Evolutionary conservation across 2,113 vertebrate genomes (phyloP).

Genomic region (Dermatemys mawii): DNA sequence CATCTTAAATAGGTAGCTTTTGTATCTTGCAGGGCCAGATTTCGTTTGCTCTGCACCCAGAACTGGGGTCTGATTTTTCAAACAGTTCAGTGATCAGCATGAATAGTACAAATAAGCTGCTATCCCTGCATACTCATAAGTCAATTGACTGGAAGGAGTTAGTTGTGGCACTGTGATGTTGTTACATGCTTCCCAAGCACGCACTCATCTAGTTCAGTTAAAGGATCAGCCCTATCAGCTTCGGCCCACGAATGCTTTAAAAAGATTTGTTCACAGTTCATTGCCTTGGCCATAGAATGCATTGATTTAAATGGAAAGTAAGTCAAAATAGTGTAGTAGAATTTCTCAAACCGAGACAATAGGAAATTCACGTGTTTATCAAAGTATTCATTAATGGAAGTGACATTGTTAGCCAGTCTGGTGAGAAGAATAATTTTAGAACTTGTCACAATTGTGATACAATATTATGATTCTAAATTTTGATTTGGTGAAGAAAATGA

Average conservation of each 20-base stretch:
- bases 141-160: not conserved
- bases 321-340: rapidly evolving
- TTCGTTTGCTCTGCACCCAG: not conserved
- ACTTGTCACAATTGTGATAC: not conserved
- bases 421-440: not conserved
- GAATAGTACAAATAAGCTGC: not conserved
- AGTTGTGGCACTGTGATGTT: not conserved
- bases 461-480: not conserved
- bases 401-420: too few relatives aligned
- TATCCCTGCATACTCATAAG: not conserved
- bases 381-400: not conserved
- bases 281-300: not conserved
- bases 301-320: not conserved
- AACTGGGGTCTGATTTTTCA: too few relatives aligned
- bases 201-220: not conserved
- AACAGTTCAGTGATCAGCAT: not conserved
- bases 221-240: not conserved
- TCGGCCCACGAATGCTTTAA: not conserved
- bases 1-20: not conserved
- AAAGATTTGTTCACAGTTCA: not conserved
- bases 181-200: not conserved
- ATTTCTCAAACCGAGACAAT: not conserved
- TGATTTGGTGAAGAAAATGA: not conserved
- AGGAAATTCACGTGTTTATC: not conserved
- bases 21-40: not conserved